Evolutionary conservation across 2,888 invertebrate genomes (phyloP).

Genomic region (Andrena marginata): DNA sequence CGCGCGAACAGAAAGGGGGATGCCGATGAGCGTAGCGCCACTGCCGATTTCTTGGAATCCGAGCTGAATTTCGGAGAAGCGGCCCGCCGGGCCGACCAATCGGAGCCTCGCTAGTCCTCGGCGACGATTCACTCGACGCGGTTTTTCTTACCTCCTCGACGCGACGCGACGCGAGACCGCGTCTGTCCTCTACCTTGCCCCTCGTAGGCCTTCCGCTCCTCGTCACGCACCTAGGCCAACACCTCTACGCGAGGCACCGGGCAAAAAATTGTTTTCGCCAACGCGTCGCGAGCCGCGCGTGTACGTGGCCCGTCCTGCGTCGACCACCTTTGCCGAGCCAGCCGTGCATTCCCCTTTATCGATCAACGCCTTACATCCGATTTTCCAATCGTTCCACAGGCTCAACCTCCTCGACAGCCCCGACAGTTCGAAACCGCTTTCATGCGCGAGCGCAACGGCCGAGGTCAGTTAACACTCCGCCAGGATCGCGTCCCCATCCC

Average conservation of each 20-base stretch:
- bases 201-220: background rate
- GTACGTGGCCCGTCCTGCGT: slow-evolving; percentile 50
- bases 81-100: slow-evolving; percentile 54
- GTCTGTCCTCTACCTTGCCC: slow-evolving; percentile 38
- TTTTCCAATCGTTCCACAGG: background rate
- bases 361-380: background rate
- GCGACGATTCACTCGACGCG: slow-evolving; percentile 53
- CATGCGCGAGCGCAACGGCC: too few species aligned
- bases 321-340: slow-evolving; percentile 19
- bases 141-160: slow-evolving; percentile 58
- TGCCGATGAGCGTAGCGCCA: slow-evolving; percentile 48
- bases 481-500: too few species aligned
- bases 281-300: slow-evolving; percentile 21
- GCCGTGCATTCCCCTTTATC: slow-evolving; percentile 36
- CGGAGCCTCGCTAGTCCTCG: background rate
- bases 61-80: slow-evolving; percentile 66
- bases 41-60: slow-evolving; percentile 65
- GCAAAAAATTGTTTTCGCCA: slow-evolving; percentile 72
- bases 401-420: background rate
- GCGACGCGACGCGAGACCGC: slow-evolving; percentile 38
- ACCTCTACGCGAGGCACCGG: slow-evolving; percentile 46
- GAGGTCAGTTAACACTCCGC: too few species aligned
- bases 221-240: slow-evolving; percentile 1
- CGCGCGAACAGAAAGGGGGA: slow-evolving; percentile 56
- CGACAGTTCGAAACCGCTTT: too few species aligned